A percentile compares a stretch with the other conserved stretches of the same genome.
These are phyloP conservation scores for Lampris incognitus DNA, from an alignment of 2,113 vertebrate genomes.

Conservation along the genomic window DNA sequence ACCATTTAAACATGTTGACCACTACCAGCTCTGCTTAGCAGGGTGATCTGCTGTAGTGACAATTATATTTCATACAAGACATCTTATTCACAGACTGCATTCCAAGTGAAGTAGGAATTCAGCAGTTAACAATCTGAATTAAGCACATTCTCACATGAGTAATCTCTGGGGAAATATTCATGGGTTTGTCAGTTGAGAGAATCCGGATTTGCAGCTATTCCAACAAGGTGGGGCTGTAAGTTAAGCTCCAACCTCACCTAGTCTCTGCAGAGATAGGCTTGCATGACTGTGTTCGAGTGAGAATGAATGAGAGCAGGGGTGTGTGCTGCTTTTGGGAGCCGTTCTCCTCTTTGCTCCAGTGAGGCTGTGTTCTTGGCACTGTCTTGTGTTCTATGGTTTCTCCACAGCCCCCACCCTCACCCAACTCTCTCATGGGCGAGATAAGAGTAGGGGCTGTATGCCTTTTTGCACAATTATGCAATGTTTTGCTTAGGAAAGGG, in stretches of 20 bases:
- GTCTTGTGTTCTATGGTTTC: slow-evolving; percentile 32
- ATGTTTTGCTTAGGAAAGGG: slow-evolving; percentile 41
- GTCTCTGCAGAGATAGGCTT: slow-evolving; percentile 56
- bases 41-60: neutral
- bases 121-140: slow-evolving; percentile 27
- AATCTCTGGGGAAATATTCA: slow-evolving; percentile 44
- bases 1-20: neutral
- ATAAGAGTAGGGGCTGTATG: slow-evolving; percentile 31
- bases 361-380: slow-evolving; percentile 56
- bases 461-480: slow-evolving; percentile 37
- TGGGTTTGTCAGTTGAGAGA: slow-evolving; percentile 54
- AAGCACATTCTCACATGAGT: slow-evolving; percentile 21
- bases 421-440: slow-evolving; percentile 36
- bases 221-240: slow-evolving; percentile 72
- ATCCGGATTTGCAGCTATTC: slow-evolving; percentile 60
- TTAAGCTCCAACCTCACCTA: slow-evolving; percentile 63
- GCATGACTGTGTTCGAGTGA: slow-evolving; percentile 21
- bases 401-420: slow-evolving; percentile 30
- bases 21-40: neutral
- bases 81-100: neutral
- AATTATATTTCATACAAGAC: neutral
- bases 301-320: slow-evolving; percentile 42
- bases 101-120: slow-evolving; percentile 36
- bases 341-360: slow-evolving; percentile 55
- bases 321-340: slow-evolving; percentile 65